Conservation (phyloP, 1,140 invertebrate genomes). For the Lordiphosa collinella region DNA sequence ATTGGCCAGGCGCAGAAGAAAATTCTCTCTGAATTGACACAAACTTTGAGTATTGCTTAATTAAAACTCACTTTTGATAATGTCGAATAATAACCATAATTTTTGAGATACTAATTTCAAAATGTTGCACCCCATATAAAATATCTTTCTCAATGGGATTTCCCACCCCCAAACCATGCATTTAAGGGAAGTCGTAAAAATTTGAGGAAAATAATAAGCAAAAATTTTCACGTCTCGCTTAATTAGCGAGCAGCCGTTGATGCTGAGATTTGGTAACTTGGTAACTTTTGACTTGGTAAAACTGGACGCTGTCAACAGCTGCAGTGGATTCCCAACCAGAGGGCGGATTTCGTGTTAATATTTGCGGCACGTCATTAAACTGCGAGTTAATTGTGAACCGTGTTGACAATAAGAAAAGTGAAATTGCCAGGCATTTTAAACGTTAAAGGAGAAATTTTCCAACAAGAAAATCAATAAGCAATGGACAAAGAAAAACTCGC, state of each 20-base stretch:
- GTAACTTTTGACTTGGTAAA: conserved; percentile 14
- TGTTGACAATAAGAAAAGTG: conserved; percentile 52
- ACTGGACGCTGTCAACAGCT: conserved; percentile 68
- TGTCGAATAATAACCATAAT: conserved; percentile 56
- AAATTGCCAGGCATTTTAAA: conserved; percentile 47
- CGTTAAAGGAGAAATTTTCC: conserved; percentile 51
- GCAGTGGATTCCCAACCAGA: conserved; percentile 2
- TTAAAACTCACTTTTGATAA: conserved; percentile 66
- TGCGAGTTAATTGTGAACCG: conserved; percentile 63
- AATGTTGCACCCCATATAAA: conserved; percentile 69
- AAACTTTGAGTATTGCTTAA: conserved; percentile 21
- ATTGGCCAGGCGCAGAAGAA: conserved; percentile 5
- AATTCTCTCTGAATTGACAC: not conserved
- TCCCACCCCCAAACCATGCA: not conserved
- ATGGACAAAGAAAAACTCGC: conserved; percentile 11
- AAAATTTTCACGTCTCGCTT: conserved; percentile 76
- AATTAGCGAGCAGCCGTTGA: conserved; percentile 42
- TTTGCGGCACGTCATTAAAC: conserved; percentile 70
- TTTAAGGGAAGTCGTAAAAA: conserved; percentile 56
- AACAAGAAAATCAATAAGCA: conserved; percentile 39
- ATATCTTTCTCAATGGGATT: conserved; percentile 43
- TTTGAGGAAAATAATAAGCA: conserved; percentile 73
- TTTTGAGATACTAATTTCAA: conserved; percentile 74
- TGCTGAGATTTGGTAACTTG: conserved; percentile 15
- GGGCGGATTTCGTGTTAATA: conserved; percentile 51